Percentiles rank a stretch among this genome's conserved stretches.
These are phyloP conservation scores for Nomada lathburiana DNA, from an alignment of 2,888 invertebrate genomes.

Conservation along the genomic window DNA sequence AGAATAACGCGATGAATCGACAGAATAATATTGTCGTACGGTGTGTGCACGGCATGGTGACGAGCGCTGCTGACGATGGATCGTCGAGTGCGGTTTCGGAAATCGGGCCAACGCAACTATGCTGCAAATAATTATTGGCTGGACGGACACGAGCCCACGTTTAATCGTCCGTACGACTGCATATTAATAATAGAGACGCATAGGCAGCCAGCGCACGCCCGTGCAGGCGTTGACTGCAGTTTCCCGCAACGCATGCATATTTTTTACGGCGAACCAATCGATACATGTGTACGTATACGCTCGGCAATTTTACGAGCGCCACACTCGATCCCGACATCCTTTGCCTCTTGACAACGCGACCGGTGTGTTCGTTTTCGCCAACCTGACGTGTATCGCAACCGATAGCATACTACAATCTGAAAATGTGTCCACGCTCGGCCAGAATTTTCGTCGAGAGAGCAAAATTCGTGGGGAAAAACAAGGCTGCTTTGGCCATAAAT, in stretches of 20 bases:
- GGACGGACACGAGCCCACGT: conserved; percentile 58
- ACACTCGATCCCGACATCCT: conserved; percentile 49
- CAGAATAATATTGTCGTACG: conserved; percentile 55
- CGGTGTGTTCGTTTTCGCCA: conserved; percentile 1
- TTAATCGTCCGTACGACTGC: conserved; percentile 72
- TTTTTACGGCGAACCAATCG: conserved; percentile 58
- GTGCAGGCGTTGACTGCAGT: conserved; percentile 56
- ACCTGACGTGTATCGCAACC: background rate
- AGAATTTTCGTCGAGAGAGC: background rate
- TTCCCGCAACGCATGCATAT: conserved; percentile 62
- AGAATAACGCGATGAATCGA: conserved; percentile 51
- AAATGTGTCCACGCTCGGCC: background rate
- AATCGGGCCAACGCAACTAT: conserved; percentile 68
- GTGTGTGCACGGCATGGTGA: background rate
- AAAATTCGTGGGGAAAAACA: conserved; percentile 6
- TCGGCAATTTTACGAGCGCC: conserved; percentile 54
- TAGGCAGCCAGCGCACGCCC: conserved; percentile 45
- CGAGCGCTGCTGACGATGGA: conserved; percentile 50
- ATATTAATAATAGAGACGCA: conserved; percentile 68
- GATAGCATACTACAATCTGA: background rate
- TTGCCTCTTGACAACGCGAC: conserved; percentile 31
- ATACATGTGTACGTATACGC: conserved; percentile 21
- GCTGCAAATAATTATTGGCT: conserved; percentile 72
- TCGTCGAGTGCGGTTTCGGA: conserved; percentile 65
- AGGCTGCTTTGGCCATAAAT: background rate